phyloP scores from a whole-genome alignment of 2,888 invertebrate genomes.

The Callyntrura sp. region DNA sequence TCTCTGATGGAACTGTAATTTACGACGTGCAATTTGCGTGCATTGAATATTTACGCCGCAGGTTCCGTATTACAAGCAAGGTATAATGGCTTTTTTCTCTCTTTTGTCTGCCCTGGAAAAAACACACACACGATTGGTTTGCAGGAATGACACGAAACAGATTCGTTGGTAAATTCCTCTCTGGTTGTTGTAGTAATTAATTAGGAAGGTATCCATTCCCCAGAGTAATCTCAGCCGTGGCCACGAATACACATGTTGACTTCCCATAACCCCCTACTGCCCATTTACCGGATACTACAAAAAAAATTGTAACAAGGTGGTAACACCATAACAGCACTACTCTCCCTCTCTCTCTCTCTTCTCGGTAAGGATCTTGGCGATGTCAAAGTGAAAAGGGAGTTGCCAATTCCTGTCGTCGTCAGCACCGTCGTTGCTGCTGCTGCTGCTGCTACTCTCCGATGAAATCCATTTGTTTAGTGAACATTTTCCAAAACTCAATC shows the following conservation, averaged over 20 bases:
- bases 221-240: slow-evolving; percentile 63
- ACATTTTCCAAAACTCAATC: too few relatives aligned
- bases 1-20: not conserved
- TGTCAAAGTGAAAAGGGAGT: too few relatives aligned
- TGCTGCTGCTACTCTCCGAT: too few relatives aligned
- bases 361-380: too few relatives aligned
- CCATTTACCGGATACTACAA: not conserved
- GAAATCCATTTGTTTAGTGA: not conserved
- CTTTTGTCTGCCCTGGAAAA: not conserved
- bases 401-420: too few relatives aligned
- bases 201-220: slow-evolving; percentile 61
- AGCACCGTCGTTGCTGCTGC: too few relatives aligned
- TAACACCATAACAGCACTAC: too few relatives aligned
- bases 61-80: not conserved
- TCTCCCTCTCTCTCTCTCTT: too few relatives aligned
- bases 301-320: too few relatives aligned
- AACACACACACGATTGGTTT: not conserved
- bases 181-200: slow-evolving; percentile 54
- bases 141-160: not conserved
- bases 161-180: slow-evolving; percentile 9
- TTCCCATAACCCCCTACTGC: slow-evolving; percentile 52
- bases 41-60: too few relatives aligned
- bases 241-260: slow-evolving; percentile 41
- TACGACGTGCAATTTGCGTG: too few relatives aligned
- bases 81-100: not conserved